These are phyloP conservation scores for Caradrina kadenii DNA, from an alignment of 2,888 invertebrate genomes.

Conservation along the genomic window DNA sequence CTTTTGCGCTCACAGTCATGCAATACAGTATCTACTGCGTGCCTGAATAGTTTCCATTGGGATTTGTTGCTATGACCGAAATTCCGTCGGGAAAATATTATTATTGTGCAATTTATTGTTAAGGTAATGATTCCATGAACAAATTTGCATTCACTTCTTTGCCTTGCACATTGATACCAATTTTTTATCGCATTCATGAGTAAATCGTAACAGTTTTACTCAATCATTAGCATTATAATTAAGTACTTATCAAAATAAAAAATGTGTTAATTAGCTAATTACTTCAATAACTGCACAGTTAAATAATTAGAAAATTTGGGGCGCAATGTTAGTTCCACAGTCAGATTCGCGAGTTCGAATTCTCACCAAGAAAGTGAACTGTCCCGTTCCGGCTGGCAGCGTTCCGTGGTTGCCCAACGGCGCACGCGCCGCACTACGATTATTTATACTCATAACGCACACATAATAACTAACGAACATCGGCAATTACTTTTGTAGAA, in stretches of 20 bases:
- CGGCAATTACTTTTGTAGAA: conserved; percentile 45
- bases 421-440: conserved; percentile 48
- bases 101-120: conserved; percentile 26
- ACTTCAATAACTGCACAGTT: not conserved
- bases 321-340: conserved; percentile 22
- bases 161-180: conserved; percentile 3
- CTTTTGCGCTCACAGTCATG: no score
- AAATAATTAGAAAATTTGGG: conserved; percentile 23
- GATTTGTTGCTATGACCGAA: not conserved
- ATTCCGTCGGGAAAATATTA: not conserved
- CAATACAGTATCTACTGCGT: no score
- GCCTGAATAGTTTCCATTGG: not conserved
- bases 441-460: conserved; percentile 55
- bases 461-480: conserved; percentile 51
- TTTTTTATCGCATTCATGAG: conserved; percentile 20
- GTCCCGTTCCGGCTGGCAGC: conserved; percentile 77
- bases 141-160: conserved; percentile 4
- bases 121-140: conserved; percentile 28
- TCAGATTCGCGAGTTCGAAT: conserved; percentile 60
- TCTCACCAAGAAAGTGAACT: conserved; percentile 85
- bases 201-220: conserved; percentile 1
- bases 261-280: not conserved
- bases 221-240: not conserved
- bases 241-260: not conserved
- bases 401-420: conserved; percentile 72